Base-by-base conservation (phyloP, 2,888 invertebrate genomes). In the Arctia plantaginis region DNA sequence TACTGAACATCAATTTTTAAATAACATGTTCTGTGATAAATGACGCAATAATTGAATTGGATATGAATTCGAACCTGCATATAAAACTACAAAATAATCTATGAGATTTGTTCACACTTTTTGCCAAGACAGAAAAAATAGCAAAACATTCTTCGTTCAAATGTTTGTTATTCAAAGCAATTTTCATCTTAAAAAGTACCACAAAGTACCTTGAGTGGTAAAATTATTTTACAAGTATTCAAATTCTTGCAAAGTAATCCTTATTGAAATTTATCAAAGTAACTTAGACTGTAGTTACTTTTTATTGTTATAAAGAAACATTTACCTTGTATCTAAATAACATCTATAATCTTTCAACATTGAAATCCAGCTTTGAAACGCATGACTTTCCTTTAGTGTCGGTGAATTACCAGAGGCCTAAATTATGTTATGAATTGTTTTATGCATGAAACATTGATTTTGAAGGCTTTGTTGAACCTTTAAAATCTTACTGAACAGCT, bases 321-420 rank as follows among this genome's bases (percentile, higher is more conserved):
- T 77, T 82, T 65, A 27, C 65, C 62, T 73, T 72, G 69, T 74
- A 77, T 67, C 64, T 55, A 59, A 67, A 55, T 18, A 65, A 59
- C 66, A 69, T 69, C 27, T 30, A 69, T 73, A 75, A 82, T 76
- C 73, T 69, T 71, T 69, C 62, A n/a, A 51, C 27, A 41, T 69
- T 74, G 71, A 75, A 18, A 71, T 71, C 20, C 62, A 66, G 59
- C 55, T 75, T 69, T 65, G 73, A 55, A 55, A 75, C 79, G 79
- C 82, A 83, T 83, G 79, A 83, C 74, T 76, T 71, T 55, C 72
- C 44, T 73, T 79, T 70, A 23, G 81, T 70, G 67, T 73, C 73
- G 78, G 75, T 71, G 66, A n/a, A 81, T 83, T 82, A 79, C 27
- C 39, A 23, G 27, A 75, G 73, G 75, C 79, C 74, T 77, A 77